Base-by-base conservation (phyloP, 37 sponge, comb jelly and placozoan genomes). In the Bolinopsis microptera region DNA sequence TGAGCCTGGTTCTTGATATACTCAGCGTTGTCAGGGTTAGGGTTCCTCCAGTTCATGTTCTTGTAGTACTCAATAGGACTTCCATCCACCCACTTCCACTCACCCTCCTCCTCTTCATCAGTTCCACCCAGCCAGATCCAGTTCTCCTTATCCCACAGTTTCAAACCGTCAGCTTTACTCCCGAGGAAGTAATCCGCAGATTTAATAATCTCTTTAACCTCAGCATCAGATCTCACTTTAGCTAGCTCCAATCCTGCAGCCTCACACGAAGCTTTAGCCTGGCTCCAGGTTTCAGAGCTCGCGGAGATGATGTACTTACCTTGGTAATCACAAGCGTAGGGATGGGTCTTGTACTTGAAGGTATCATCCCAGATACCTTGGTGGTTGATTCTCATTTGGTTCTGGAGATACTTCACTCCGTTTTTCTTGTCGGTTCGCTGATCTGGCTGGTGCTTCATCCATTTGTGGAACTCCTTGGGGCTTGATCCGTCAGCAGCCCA, bases 281-380 rank as follows among this genome's bases (percentile, higher is more conserved):
- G 21, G 30, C 61, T 39, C 90, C 90, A 86, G 35, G 48, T 41
- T 27, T 39, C 39, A 0, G 3, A 0, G 90, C 16, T 39, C 1
- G 90, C 90, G 16, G 90, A 86, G 90, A 86, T 35, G 90, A 86
- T 86, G 30, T 86, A 86, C 61, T 86, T 86, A 0, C 90, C 90
- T 27, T 86, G 90, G 90, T 86, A 86, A 27, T 86, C 90, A 39
- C 90, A 86, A 38, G 90, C 90, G 90, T 86, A 86, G 61, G 90
- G 90, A 27, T 86, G 90, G 40, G 26, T 41, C 90, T 28, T 86
- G 90, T 40, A 86, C 48, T 9, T 26, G 90, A 39, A 86, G 90
- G 90, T 86, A 30, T 86, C 90, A 27, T 86, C 90, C 90, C 90
- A 86, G 35, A 34, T 31, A 34, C 90, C 90, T 9, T 40, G 3